Evolutionary conservation across 2,113 vertebrate genomes (phyloP), one percentile per base, ranked within the genome.

Genomic region (Lophochroa leadbeateri): DNA sequence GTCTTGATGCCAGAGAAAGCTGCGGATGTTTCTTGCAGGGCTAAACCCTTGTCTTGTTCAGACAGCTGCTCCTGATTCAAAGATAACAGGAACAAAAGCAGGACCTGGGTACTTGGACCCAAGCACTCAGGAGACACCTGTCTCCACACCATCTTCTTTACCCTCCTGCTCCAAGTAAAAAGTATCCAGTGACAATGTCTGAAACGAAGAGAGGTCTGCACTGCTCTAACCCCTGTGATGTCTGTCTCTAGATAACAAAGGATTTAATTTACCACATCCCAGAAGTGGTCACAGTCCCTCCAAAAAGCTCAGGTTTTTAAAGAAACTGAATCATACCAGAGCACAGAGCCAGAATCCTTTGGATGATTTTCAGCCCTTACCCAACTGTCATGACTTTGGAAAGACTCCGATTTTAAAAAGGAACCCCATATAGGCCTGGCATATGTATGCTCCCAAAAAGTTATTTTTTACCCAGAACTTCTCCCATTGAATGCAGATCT

Each of bases 221-320:
- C 65, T 78, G 60, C 50, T 57, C 44, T 68, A 96, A 70, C 61
- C 70, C 25, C 78, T 77, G 58, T 1, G 9, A 92, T 78, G 41
- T 90, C 90, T 93, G 63, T 11, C 50, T 82, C 7, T 47, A 71
- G 60, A 75, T 79, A 86, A 84, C 76, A 82, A 84, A 86, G 41
- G 31, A 79, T 64, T 92, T 96, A 88, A 88, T 85, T 93, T 93
- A 94, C 68, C 58, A 24, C 82, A 89, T 92, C 81, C 86, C 82
- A 84, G 57, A 52, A 92, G 35, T 57, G 12, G 47, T 75, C 69
- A 78, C 18, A 29, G 23, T 43, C 55, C 41, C 35, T 64, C n/a
- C 8, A 14, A 75, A 80, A 84, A 5, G 2, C 28, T 88, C 24
- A 2, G 1, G 28, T 77, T 85, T 82, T 19, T 0, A 1, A 37